These are phyloP conservation scores for Dermochelys coriacea DNA, from an alignment of 2,797 vertebrate species.

Conservation along the genomic window DNA sequence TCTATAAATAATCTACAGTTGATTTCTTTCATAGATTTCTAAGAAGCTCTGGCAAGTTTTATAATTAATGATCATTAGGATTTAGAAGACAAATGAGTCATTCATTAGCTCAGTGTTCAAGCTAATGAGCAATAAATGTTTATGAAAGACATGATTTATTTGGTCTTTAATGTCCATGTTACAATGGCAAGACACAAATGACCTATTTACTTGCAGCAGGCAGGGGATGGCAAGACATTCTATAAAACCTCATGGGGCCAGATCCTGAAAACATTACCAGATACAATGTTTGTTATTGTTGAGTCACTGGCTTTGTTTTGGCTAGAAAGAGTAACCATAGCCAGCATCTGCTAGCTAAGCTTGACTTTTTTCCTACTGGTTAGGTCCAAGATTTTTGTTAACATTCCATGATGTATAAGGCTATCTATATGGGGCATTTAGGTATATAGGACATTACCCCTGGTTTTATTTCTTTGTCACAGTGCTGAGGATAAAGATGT, in stretches of 20 bases:
- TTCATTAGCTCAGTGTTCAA: conserved; percentile 63
- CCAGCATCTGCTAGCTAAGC: neutral
- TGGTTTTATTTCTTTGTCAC: neutral
- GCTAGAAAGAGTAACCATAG: neutral
- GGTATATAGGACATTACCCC: rapidly evolving
- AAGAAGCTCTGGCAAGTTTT: conserved; percentile 38
- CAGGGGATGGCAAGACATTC: neutral
- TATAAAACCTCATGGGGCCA: rapidly evolving
- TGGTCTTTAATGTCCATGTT: conserved; percentile 54
- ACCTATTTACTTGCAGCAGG: neutral
- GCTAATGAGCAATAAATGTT: conserved; percentile 73
- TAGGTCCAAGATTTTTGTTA: neutral
- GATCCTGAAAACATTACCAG: neutral
- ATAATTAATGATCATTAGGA: conserved; percentile 72
- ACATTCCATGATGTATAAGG: neutral
- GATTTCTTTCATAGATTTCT: conserved; percentile 54
- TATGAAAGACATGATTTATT: conserved; percentile 75
- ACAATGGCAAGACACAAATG: conserved; percentile 25
- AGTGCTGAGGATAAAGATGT: neutral
- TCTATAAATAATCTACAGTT: conserved; percentile 46
- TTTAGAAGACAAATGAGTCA: conserved; percentile 73
- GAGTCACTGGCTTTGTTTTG: neutral
- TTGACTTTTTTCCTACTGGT: neutral
- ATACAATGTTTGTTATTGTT: neutral
- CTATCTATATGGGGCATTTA: neutral